Evolutionary conservation across 1,140 invertebrate genomes (phyloP), one percentile per base, ranked within the genome.

Genomic region (Gonioctena quinquepunctata): DNA sequence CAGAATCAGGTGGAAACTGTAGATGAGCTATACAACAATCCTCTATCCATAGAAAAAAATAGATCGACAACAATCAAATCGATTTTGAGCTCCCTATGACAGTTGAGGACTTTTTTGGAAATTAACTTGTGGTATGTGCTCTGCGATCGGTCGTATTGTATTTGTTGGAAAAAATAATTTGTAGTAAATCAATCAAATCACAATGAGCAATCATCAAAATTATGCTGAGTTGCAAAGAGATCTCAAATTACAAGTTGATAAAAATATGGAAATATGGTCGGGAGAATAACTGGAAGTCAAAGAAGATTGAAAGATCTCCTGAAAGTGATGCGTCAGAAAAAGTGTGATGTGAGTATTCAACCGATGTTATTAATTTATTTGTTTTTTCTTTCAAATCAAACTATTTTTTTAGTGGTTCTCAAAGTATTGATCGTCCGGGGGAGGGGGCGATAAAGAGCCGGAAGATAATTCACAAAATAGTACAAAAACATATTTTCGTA

Each of bases 131-230:
- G 62, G 69, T 70, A 60, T 25, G 33, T 27, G 21, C 18, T 62
- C 4, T 42, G n/a, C 16, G 8, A 11, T 33, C 28, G 13, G 2
- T 33, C n/a, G 8, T 33, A 33, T 13, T 28, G 8, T 28, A 33
- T 33, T 33, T 8, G 28, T 33, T 33, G 13, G 6, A 33, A 8
- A 13, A 33, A 1, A 33, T 33, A n/a, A 2, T 7, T 69, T 69
- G n/a, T n/a, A 70, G 69, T 22, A 56, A 16, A 50, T 70, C 5
- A 70, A 70, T 25, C 19, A 70, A 33, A 26, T 66, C 13, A 66
- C 69, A 27, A 57, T 70, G 1, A 70, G 42, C 18, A 70, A 70
- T 52, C 66, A 70, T 33, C 52, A 66, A 13, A 42, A 18, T 27
- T 70, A 66, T 23, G 61, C 48, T 13, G 69, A 70, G 16, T 13